Percentiles rank a stretch among this genome's conserved stretches.
phyloP scores from a whole-genome alignment of 2,888 invertebrate genomes.

The Caenorhabditis afra region DNA sequence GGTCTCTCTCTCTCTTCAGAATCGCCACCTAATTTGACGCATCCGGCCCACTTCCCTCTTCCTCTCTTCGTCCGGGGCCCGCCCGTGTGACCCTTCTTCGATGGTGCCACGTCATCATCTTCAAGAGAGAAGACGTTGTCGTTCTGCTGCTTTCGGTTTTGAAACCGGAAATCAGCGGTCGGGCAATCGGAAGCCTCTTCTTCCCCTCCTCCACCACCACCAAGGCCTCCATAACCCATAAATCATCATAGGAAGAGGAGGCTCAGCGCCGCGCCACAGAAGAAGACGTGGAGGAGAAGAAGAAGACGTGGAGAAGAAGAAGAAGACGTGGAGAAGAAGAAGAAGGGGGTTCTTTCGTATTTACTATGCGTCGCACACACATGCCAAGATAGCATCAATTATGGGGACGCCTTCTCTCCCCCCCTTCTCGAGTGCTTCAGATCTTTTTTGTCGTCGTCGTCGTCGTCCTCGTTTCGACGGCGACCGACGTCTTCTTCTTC shows the following conservation, averaged over 20 bases:
- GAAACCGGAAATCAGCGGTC: conserved; percentile 10
- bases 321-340: conserved; percentile 1
- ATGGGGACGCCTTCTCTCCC: background rate
- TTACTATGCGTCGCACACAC: conserved; percentile 29
- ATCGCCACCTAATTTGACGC: conserved; percentile 12
- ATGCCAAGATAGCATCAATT: conserved; percentile 35
- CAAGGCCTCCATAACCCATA: conserved; percentile 43
- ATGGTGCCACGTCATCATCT: conserved; percentile 8
- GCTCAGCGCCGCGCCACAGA: conserved; percentile 17
- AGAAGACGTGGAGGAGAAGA: background rate
- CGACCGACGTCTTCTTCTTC: background rate
- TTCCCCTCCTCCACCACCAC: background rate
- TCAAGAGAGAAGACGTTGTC: no score
- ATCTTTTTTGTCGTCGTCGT: conserved; percentile 4
- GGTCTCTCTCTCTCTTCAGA: background rate
- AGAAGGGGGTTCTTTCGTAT: conserved; percentile 3
- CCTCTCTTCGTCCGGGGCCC: background rate
- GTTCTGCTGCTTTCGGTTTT: background rate
- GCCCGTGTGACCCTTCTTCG: background rate
- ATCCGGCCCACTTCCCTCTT: background rate
- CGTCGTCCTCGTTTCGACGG: conserved; percentile 12
- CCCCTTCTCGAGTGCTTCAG: conserved; percentile 17
- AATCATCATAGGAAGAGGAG: conserved; percentile 48
- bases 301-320: background rate
- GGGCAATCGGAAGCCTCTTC: conserved; percentile 4